phyloP scores from a whole-genome alignment of 1,140 invertebrate species.

The Scaptomyza hsui region DNA sequence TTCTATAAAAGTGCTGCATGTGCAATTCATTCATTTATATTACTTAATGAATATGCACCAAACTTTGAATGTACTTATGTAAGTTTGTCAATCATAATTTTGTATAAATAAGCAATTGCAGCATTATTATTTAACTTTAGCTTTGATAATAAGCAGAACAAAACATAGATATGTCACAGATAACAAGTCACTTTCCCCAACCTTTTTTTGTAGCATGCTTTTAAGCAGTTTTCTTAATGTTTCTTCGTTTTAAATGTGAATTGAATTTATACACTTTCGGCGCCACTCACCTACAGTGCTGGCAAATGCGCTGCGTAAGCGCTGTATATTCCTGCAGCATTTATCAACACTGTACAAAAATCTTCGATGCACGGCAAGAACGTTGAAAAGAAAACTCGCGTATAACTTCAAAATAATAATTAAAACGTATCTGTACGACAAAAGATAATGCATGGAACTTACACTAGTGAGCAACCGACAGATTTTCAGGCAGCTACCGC shows the following conservation, averaged over 20 bases:
- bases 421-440: conserved; percentile 10
- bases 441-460: conserved; percentile 35
- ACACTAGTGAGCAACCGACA: conserved; percentile 40
- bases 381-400: conserved; percentile 12
- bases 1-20: conserved; percentile 37
- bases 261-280: conserved; percentile 29
- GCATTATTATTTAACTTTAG: neutral
- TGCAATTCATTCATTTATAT: conserved; percentile 48
- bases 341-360: conserved; percentile 20
- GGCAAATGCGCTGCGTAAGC: conserved; percentile 2
- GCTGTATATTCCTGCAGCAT: neutral
- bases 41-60: conserved; percentile 49
- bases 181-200: neutral
- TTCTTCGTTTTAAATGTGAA: neutral
- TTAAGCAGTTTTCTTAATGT: neutral
- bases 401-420: conserved; percentile 8
- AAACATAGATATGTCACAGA: neutral
- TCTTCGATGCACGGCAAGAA: conserved; percentile 30
- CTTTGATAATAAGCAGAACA: neutral
- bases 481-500: conserved; percentile 72
- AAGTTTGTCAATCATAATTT: conserved; percentile 24
- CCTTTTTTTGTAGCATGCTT: conserved; percentile 9
- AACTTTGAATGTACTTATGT: conserved; percentile 43
- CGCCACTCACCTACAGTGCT: conserved; percentile 25
- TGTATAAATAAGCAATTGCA: conserved; percentile 7